A percentile compares a stretch with the other conserved stretches of the same genome.
Conservation (phyloP, 2,113 vertebrate species). For the Austrofundulus limnaeus region DNA sequence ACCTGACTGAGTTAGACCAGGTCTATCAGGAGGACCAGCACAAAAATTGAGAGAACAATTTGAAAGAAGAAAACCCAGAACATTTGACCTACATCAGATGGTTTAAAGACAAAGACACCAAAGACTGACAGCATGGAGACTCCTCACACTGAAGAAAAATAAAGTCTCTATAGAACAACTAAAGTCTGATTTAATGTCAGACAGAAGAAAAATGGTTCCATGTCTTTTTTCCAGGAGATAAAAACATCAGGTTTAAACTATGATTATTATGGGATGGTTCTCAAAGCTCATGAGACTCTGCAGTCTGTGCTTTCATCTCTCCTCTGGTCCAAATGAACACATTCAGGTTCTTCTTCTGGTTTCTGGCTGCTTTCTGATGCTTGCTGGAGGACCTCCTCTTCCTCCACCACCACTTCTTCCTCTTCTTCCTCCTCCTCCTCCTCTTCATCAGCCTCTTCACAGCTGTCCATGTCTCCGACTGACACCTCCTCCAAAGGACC, state of each 20-base stretch:
- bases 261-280: not conserved
- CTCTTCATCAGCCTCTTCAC: conserved; percentile 56
- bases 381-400: not conserved
- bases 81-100: too few species aligned
- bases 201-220: too few species aligned
- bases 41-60: too few species aligned
- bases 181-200: too few species aligned
- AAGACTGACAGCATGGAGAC: too few species aligned
- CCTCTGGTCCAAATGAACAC: not conserved
- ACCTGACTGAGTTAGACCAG: too few species aligned
- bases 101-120: too few species aligned
- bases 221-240: too few species aligned
- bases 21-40: too few species aligned
- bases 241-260: not conserved
- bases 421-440: conserved; percentile 47
- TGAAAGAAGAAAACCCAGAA: too few species aligned
- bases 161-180: too few species aligned
- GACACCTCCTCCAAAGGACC: not conserved
- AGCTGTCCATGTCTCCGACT: conserved; percentile 62
- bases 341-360: not conserved
- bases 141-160: too few species aligned
- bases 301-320: conserved; percentile 11
- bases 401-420: not conserved
- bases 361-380: not conserved
- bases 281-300: conserved; percentile 4